Evolutionary conservation across 2,797 vertebrate genomes (phyloP), one percentile per base, ranked within the genome.

Genomic region (Channallabes apus): DNA sequence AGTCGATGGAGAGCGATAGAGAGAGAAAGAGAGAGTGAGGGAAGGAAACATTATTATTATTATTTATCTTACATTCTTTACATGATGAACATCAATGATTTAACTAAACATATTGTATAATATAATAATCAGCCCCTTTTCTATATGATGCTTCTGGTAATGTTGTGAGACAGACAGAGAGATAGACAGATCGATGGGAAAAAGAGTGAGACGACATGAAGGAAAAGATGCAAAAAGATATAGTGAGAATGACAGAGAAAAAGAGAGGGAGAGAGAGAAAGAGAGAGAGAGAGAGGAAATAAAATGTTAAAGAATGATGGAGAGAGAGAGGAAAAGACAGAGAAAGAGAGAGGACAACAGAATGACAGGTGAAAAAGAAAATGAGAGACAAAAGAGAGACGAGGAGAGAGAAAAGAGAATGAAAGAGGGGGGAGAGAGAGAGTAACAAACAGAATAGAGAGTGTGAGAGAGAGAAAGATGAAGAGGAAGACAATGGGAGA

Each of bases 1-100:
- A 85, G 81, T 46, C 41, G 41, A 46, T 8, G 11, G 46, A 51
- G 46, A 51, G 46, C 11, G 12, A 51, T 2, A 51, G 46, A 51
- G 9, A 51, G 14, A 72, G 88, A 89, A 82, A 87, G 6, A 29
- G 82, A 83, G 87, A 65, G 3, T 65, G 4, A 58, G 61, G n/a
- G 58, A 18, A 56, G 27, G 77, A 46, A 38, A 27, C 72, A 56
- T 76, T 56, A 56, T 11, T 58, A 20, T 3, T 76, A 20, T 3
- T 76, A 75, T 2, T 29, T 29, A 29, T 22, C n/a, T 27, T 32
- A 18, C 18, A 32, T 32, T 76, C 20, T 15, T 27, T 32, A 17
- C 18, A 56, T 29, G 73, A 56, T 29, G 73, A 15, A 29, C 3
- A 22, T 0, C 3, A 5, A 14, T 59, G 75, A 58, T 73, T 27